These are phyloP conservation scores for Prionailurus bengalensis DNA, from an alignment of 2,113 vertebrate genomes.

Conservation along the genomic window DNA sequence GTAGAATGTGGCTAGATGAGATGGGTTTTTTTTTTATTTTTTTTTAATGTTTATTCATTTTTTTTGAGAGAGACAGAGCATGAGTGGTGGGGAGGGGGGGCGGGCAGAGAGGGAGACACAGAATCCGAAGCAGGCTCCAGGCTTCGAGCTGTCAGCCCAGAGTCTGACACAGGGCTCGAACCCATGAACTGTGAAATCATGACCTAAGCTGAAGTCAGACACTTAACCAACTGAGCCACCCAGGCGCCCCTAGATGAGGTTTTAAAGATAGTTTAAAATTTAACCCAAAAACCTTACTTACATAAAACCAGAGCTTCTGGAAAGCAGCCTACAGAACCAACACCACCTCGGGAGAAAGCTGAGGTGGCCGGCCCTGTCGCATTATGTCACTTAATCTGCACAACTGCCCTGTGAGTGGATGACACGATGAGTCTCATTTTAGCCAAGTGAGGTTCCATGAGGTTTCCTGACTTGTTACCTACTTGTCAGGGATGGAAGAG, in stretches of 20 bases:
- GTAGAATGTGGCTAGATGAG: not conserved
- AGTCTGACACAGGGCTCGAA: too few species aligned
- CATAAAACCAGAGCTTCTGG: not conserved
- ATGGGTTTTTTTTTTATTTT: not conserved
- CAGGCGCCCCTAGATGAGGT: not conserved
- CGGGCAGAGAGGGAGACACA: too few species aligned
- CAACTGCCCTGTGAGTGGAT: rapidly evolving
- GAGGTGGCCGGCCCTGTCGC: rapidly evolving
- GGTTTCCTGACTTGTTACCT: not conserved
- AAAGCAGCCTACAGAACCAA: not conserved
- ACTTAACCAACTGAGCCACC: too few species aligned
- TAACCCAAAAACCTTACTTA: not conserved
- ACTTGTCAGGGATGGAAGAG: not conserved
- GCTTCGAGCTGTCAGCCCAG: too few species aligned
- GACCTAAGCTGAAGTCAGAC: too few species aligned
- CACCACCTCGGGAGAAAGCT: too few species aligned
- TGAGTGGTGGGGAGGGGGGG: too few species aligned
- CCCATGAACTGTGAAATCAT: too few species aligned
- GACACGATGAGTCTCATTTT: too few species aligned
- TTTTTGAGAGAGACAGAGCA: too few species aligned
- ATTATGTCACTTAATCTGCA: rapidly evolving
- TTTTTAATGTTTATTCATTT: too few species aligned
- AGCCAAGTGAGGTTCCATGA: not conserved
- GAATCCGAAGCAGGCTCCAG: too few species aligned
- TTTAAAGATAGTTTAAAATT: not conserved